Percentiles rank a stretch among this genome's conserved stretches.
These are phyloP conservation scores for Otocyon megalotis DNA, from an alignment of 2,113 vertebrate species.

Conservation along the genomic window DNA sequence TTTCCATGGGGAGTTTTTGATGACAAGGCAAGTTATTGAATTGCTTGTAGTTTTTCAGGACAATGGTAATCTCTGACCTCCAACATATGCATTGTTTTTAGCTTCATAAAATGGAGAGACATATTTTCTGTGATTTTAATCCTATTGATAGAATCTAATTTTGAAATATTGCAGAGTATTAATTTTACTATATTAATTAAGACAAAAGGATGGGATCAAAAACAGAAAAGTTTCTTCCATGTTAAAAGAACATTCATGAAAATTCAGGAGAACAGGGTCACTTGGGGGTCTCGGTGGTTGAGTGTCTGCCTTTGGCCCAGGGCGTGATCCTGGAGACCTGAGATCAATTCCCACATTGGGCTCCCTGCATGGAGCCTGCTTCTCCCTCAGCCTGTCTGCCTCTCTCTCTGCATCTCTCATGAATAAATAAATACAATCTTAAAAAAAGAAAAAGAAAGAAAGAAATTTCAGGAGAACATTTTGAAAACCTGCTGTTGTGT, in stretches of 20 bases:
- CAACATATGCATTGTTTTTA: slow-evolving; percentile 17
- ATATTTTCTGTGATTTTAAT: slow-evolving; percentile 63
- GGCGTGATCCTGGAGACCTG: too few species aligned
- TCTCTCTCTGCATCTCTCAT: too few species aligned
- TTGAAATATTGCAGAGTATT: slow-evolving; percentile 43
- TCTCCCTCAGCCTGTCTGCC: too few species aligned
- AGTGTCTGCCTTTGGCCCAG: too few species aligned
- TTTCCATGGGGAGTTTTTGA: slow-evolving; percentile 65
- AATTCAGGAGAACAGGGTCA: not conserved
- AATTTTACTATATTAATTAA: slow-evolving; percentile 37
- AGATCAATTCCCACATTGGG: too few species aligned
- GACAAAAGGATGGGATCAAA: not conserved
- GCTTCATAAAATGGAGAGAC: not conserved
- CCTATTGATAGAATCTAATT: slow-evolving; percentile 38
- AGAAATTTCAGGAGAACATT: slow-evolving; percentile 16
- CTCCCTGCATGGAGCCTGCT: too few species aligned
- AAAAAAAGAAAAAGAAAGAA: too few species aligned
- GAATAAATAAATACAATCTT: too few species aligned
- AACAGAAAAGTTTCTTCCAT: not conserved
- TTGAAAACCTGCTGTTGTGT: not conserved
- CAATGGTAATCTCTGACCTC: slow-evolving; percentile 45
- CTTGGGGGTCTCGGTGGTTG: too few species aligned
- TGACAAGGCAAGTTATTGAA: slow-evolving; percentile 54
- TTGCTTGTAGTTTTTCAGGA: slow-evolving; percentile 72
- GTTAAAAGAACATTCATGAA: slow-evolving; percentile 24